Base-by-base conservation (phyloP, 2,888 invertebrate genomes). In the Dicyrtomina minuta region DNA sequence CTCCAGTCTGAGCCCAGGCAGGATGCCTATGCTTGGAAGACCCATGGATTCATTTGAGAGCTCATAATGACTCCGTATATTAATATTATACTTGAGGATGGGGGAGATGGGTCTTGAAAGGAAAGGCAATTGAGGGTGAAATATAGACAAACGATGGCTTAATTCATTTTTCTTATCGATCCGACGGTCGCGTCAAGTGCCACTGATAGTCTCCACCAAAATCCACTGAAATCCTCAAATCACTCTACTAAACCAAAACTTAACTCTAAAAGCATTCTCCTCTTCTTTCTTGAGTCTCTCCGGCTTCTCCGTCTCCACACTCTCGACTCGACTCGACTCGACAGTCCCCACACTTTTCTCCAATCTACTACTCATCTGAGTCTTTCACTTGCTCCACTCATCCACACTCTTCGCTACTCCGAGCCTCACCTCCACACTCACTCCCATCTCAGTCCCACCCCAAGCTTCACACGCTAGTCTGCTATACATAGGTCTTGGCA, bases 41-140 rank as follows among this genome's bases (percentile, higher is more conserved):
- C 73, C 73, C 75, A 77, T 76, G 72, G 78, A 79, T 79, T 79
- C 78, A 78, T 79, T 78, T 78, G 77, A 78, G 77, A 75, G 75
- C 77, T 78, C 75, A 78, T 79, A 78, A 79, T 79, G 77, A 79
- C 77, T 74, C 72, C 66, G 72, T 74, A 72, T 77, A 77, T 73
- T 75, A 75, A 73, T 74, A 75, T 74, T 69, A 72, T 59, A 68
- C 71, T 66, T 60, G 66, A 66, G 58, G 70, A 71, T 68, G 68
- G 61, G 43, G 53, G 64, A 68, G 60, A 68, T 61, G 60, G 61
- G 43, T 60, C 61, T 68, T 61, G 68, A 62, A 62, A 70, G 72
- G 67, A 71, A 68, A 77, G 70, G 71, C 76, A 77, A 77, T 78
- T 77, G 77, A 75, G 76, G 72, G 71, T 74, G 74, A 74, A 77